phyloP scores from a whole-genome alignment of 2,888 invertebrate species.

The Drosophila picticornis region DNA sequence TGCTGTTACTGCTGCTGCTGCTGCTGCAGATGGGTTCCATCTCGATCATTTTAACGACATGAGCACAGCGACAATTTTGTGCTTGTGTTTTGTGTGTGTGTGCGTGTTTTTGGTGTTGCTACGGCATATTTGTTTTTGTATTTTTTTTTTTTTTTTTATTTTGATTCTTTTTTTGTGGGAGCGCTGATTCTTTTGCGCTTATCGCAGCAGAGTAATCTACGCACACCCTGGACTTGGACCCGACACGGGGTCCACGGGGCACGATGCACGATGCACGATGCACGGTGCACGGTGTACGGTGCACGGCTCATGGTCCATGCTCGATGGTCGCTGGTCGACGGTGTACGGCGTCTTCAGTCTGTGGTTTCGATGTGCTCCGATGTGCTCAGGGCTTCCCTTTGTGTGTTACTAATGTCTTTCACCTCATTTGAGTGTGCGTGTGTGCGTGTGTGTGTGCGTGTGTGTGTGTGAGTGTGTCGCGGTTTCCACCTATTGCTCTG shows the following conservation, averaged over 20 bases:
- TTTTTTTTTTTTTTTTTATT: slow-evolving; percentile 27
- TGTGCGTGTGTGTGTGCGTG: not conserved
- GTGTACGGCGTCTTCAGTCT: slow-evolving; percentile 11
- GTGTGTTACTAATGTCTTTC: slow-evolving; percentile 64
- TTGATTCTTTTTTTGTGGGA: slow-evolving; percentile 39
- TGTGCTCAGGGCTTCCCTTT: slow-evolving; percentile 52
- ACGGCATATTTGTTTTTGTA: slow-evolving; percentile 41
- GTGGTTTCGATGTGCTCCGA: slow-evolving; percentile 15
- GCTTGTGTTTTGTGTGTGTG: slow-evolving; percentile 21
- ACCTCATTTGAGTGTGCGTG: slow-evolving; percentile 18
- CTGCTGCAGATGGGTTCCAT: slow-evolving; percentile 46
- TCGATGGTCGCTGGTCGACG: not conserved
- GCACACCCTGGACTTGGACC: slow-evolving; percentile 66
- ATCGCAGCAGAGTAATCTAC: slow-evolving; percentile 57
- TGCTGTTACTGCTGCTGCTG: slow-evolving; percentile 25
- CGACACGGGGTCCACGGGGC: slow-evolving; percentile 27
- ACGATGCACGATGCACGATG: not conserved
- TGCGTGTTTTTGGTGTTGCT: slow-evolving; percentile 22
- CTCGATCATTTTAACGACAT: slow-evolving; percentile 59
- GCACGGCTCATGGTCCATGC: slow-evolving; percentile 2
- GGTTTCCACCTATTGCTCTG: slow-evolving; percentile 64
- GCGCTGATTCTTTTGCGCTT: slow-evolving; percentile 47
- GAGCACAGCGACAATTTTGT: slow-evolving; percentile 52
- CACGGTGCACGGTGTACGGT: not conserved
- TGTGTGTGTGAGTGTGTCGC: slow-evolving; percentile 51